These are phyloP conservation scores for Dermatemys mawii DNA, from an alignment of 2,113 vertebrate genomes.

Conservation along the genomic window DNA sequence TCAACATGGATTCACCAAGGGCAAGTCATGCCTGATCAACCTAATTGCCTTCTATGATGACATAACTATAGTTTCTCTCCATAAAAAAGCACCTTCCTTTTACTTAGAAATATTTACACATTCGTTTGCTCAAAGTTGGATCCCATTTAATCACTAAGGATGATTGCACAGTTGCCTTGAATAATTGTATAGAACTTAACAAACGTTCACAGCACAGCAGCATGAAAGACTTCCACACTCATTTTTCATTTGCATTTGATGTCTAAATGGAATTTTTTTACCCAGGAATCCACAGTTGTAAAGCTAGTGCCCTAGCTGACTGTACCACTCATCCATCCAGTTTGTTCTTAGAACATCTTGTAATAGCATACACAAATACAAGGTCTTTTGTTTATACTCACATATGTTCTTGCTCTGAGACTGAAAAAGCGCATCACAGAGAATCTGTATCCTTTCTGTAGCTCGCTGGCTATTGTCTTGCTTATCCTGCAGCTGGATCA, in stretches of 20 bases:
- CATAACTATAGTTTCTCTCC: too few species aligned
- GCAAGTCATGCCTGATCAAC: too few species aligned
- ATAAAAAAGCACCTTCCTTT: not conserved
- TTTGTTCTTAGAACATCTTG: not conserved
- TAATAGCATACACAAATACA: not conserved
- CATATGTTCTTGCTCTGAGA: not conserved
- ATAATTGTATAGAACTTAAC: not conserved
- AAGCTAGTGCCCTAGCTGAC: not conserved
- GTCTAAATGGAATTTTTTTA: not conserved
- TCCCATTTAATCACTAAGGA: not conserved
- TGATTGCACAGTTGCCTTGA: not conserved
- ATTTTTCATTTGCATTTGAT: not conserved
- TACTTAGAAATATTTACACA: not conserved
- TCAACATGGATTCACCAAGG: too few species aligned
- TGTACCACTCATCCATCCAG: not conserved
- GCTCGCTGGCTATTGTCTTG: slow-evolving; percentile 38
- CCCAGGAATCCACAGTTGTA: not conserved
- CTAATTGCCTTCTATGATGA: too few species aligned
- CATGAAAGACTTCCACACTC: not conserved
- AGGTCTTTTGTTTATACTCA: not conserved
- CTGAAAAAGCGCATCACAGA: slow-evolving; percentile 12
- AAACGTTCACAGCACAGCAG: not conserved
- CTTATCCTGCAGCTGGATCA: slow-evolving; percentile 57
- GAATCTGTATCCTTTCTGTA: slow-evolving; percentile 41
- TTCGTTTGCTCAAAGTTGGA: not conserved